Evolutionary conservation across 2,113 vertebrate species (phyloP).

Genomic region (Oncorhynchus keta): DNA sequence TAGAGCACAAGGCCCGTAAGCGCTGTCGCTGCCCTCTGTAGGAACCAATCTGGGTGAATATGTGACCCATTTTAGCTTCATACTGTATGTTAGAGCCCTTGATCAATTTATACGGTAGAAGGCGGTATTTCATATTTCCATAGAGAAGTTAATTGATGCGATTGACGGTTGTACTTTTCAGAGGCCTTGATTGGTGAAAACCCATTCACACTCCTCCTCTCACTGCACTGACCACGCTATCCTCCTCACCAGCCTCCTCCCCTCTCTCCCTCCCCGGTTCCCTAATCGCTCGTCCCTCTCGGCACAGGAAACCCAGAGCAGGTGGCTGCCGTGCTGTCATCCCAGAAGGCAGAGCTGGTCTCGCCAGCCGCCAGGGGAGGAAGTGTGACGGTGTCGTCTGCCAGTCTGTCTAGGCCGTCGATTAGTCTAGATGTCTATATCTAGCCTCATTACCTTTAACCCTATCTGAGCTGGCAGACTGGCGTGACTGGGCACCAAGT

Average conservation of each 20-base stretch:
- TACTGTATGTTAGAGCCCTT: too few species aligned
- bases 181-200: too few species aligned
- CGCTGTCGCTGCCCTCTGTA: too few species aligned
- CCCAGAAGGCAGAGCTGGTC: constrained; percentile 16
- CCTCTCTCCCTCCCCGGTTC: background rate
- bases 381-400: background rate
- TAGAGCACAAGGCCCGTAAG: too few species aligned
- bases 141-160: too few species aligned
- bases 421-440: constrained; percentile 3
- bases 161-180: too few species aligned
- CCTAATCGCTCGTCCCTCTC: background rate
- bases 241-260: background rate
- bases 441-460: background rate
- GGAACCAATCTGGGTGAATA: too few species aligned
- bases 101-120: too few species aligned
- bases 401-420: background rate
- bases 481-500: constrained; percentile 4
- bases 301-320: background rate
- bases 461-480: background rate
- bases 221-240: too few species aligned
- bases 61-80: too few species aligned
- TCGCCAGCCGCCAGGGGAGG: background rate
- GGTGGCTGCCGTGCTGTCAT: background rate
- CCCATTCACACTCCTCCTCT: too few species aligned
- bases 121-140: too few species aligned